These are phyloP conservation scores for Embiotoca jacksoni DNA, from an alignment of 2,113 vertebrate species.

Conservation along the genomic window DNA sequence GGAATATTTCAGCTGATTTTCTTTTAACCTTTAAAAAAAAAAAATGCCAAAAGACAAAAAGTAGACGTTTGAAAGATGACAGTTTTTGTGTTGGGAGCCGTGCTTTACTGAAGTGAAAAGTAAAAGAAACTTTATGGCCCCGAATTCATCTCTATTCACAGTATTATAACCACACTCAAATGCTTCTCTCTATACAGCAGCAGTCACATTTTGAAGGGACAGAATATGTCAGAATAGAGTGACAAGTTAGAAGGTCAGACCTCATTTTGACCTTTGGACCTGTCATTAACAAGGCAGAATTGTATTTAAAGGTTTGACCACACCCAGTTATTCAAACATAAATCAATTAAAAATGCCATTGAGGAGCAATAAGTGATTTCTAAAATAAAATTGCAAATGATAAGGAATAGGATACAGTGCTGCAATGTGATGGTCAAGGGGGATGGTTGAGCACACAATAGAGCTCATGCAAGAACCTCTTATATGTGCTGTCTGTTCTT, in stretches of 20 bases:
- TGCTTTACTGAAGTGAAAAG: too few relatives aligned
- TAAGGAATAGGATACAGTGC: neutral
- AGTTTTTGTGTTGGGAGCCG: too few relatives aligned
- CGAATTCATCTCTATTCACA: neutral
- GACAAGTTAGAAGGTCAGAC: neutral
- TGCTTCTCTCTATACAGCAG: neutral
- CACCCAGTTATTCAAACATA: neutral
- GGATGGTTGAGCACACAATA: neutral
- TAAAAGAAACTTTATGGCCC: neutral
- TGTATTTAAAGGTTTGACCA: too few relatives aligned
- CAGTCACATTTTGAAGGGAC: neutral
- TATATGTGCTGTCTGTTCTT: neutral
- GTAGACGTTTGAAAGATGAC: neutral
- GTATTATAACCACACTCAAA: neutral
- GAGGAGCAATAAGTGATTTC: neutral
- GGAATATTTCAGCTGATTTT: neutral
- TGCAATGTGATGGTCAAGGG: neutral
- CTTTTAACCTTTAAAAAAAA: constrained; percentile 2
- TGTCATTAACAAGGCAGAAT: neutral
- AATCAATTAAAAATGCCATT: neutral
- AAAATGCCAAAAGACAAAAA: neutral
- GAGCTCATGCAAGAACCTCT: neutral
- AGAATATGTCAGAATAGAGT: neutral
- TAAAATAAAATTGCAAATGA: neutral
- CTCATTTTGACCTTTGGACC: neutral